Evolutionary conservation across 2,113 vertebrate genomes (phyloP), one percentile per base, ranked within the genome.

Genomic region (Epinephelus cyanopodus): DNA sequence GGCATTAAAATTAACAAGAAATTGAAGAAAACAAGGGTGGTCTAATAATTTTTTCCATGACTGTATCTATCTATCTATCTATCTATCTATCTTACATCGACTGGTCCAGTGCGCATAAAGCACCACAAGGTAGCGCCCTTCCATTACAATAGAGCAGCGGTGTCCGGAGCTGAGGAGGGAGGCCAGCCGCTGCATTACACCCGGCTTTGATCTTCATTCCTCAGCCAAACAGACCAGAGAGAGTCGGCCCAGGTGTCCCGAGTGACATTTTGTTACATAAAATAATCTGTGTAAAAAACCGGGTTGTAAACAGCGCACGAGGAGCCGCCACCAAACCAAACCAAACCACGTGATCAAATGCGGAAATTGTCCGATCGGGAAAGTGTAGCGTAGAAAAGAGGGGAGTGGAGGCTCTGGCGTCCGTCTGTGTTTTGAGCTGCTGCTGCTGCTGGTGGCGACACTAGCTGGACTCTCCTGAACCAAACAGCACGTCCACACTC

Each of bases 311-410:
- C 42, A 0, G 18, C 5, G 6, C 62, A 3, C 21, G 27, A 19
- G 54, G n/a, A 3, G 29, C 48, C 23, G 10, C 33, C 33, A 37
- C 33, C 33, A 21, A 56, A 23, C 2, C 33, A 21, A 56, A 23
- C 2, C 5, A 17, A 3, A 52, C 45, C 92, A 93, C 86, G 91
- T 93, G 92, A 91, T 23, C 64, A 47, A 82, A 90, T 69, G 84
- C 91, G 92, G 92, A 93, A 93, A 37, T 83, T 29, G 57, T 37
- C 67, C 45, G 4, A 11, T 1, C 1, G 58, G 39, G 85, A 87
- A 42, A 57, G 74, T 62, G 68, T 7, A 17, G 66, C 53, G 21
- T 23, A 23, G 15, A 11, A 17, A 13, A 53, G 74, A 50, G 54
- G 19, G 14, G 65, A 63, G 81, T 25, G 67, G 54, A 75, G 81